Percentiles rank a stretch among this genome's conserved stretches.
These are phyloP conservation scores for Aegotheles bennettii DNA, from an alignment of 2,113 vertebrate species.

Conservation along the genomic window DNA sequence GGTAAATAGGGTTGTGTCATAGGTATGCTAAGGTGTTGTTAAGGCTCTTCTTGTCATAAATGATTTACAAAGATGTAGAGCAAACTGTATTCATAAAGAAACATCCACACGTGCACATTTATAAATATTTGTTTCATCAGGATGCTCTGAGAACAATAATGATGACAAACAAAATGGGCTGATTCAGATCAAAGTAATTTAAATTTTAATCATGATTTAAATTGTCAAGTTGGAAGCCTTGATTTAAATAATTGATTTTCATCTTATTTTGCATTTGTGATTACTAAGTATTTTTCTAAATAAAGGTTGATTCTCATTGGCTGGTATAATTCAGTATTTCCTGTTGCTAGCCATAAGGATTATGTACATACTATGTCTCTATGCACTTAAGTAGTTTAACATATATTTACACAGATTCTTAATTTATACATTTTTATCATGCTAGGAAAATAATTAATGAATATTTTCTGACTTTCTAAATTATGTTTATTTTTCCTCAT, in stretches of 20 bases:
- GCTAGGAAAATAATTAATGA: slow-evolving; percentile 18
- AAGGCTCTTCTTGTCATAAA: neutral
- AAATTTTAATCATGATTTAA: slow-evolving; percentile 49
- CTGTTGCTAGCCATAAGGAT: neutral
- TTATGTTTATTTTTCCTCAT: neutral
- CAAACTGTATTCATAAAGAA: neutral
- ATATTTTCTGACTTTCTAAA: slow-evolving; percentile 24
- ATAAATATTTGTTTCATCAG: neutral
- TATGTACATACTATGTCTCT: neutral
- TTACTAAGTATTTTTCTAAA: slow-evolving; percentile 27
- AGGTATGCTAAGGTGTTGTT: neutral
- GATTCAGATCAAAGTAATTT: slow-evolving; percentile 22
- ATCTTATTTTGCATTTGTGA: slow-evolving; percentile 27
- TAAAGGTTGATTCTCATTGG: neutral
- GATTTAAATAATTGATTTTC: slow-evolving; percentile 51
- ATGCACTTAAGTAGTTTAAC: neutral
- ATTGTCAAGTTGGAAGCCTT: slow-evolving; percentile 11
- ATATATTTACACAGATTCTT: neutral
- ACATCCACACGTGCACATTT: neutral
- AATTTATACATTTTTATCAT: neutral
- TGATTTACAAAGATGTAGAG: neutral
- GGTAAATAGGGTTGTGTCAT: neutral
- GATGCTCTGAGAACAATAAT: neutral
- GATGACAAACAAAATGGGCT: neutral
- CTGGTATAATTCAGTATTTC: neutral